Percentiles rank a stretch among this genome's conserved stretches.
These are phyloP conservation scores for Drosophila pegasa DNA, from an alignment of 2,888 invertebrate genomes.

Conservation along the genomic window DNA sequence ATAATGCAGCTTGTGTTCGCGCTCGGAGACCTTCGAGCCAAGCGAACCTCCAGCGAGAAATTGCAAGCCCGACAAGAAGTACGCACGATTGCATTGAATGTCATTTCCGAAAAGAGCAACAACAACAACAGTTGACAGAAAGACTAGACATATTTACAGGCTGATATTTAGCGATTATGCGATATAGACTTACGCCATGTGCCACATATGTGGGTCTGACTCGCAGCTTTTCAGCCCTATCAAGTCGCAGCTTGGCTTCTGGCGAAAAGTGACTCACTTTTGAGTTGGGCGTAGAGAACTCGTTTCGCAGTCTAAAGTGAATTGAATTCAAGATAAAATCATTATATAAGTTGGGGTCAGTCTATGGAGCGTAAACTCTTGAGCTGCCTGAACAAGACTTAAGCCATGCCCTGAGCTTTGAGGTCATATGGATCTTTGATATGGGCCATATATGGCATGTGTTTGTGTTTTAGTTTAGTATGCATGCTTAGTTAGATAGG, in stretches of 20 bases:
- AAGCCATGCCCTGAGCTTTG: neutral
- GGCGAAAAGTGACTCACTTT: neutral
- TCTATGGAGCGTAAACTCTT: too few species aligned
- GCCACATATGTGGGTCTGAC: neutral
- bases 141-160: neutral
- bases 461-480: neutral
- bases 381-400: too few species aligned
- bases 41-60: constrained; percentile 17
- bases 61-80: constrained; percentile 27
- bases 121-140: neutral
- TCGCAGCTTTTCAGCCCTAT: neutral
- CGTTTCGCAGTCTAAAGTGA: neutral
- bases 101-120: constrained; percentile 31
- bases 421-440: too few species aligned
- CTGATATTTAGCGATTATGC: neutral
- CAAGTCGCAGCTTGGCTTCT: too few species aligned
- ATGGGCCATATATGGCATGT: neutral
- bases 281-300: neutral
- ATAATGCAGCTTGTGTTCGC: constrained; percentile 18
- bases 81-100: constrained; percentile 20
- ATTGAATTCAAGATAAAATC: neutral
- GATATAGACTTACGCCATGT: neutral
- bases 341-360: too few species aligned
- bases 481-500: constrained; percentile 3
- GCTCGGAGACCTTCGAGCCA: constrained; percentile 19